Percentiles rank a stretch among this genome's conserved stretches.
phyloP scores from a whole-genome alignment of 2,888 invertebrate genomes.

The Troilus luridus region DNA sequence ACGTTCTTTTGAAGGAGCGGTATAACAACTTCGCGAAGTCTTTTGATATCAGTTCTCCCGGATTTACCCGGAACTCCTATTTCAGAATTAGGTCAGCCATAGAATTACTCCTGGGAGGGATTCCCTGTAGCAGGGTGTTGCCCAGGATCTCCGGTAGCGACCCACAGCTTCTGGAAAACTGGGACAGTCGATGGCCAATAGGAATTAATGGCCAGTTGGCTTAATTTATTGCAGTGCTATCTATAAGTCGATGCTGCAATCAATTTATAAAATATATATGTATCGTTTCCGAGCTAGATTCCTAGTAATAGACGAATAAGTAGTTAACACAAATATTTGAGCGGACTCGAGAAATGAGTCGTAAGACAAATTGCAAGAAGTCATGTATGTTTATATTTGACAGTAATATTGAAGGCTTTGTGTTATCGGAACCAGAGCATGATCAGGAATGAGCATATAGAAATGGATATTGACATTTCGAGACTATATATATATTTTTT shows the following conservation, averaged over 20 bases:
- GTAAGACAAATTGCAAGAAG: no score
- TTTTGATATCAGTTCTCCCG: not conserved
- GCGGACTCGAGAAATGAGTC: no score
- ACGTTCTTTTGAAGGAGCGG: no score
- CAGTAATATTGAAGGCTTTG: no score
- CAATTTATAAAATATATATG: not conserved
- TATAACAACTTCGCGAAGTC: no score
- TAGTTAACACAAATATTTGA: not conserved
- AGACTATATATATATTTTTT: no score
- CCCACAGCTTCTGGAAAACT: not conserved
- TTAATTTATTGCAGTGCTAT: not conserved
- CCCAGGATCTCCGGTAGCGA: conserved; percentile 18
- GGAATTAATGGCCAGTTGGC: not conserved
- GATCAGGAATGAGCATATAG: no score
- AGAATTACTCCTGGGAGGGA: not conserved
- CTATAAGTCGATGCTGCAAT: not conserved
- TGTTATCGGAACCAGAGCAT: no score
- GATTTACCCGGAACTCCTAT: not conserved
- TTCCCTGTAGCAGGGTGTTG: not conserved
- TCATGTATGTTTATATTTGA: no score
- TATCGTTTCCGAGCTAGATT: not conserved
- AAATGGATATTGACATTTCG: no score
- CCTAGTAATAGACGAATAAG: not conserved
- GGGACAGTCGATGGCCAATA: not conserved
- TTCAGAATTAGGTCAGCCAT: not conserved